Evolutionary conservation across 2,888 invertebrate genomes (phyloP), one percentile per base, ranked within the genome.

Genomic region (Scaptomyza parva): DNA sequence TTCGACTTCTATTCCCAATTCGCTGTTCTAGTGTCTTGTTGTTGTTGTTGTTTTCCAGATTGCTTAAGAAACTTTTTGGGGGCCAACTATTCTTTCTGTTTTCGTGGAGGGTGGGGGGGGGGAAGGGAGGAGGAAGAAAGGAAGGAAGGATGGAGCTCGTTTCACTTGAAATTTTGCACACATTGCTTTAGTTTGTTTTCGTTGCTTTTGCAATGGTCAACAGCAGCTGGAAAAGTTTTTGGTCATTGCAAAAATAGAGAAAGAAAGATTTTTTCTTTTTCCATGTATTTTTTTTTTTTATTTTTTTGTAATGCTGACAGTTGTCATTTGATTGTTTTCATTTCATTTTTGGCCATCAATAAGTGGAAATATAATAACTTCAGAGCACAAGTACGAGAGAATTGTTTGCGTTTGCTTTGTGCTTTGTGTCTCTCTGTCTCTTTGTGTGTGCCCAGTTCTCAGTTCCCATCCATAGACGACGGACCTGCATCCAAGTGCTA

Each of bases 241-340:
- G 17, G 8, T 37, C 37, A 53, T 40, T 51, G 48, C 65, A 55
- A 59, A 62, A 57, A 41, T 45, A 59, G 60, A 57, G 58, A 66
- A 57, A 66, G 47, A 2, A n/a, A n/a, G n/a, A n/a, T n/a, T n/a
- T n/a, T n/a, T n/a, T n/a, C n/a, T n/a, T n/a, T n/a, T n/a, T n/a
- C n/a, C n/a, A n/a, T n/a, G n/a, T 30, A 18, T 47, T 60, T 39
- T 43, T 18, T 65, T 1, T 26, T 26, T 1, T 26, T 26, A 1
- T 30, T n/a, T 43, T 59, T 39, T 45, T 18, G 66, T 17, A 3
- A 17, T 17, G 70, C 77, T 70, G 73, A 77, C 86, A 86, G 79
- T 86, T 83, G 84, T 86, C 78, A 70, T 80, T 80, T 80, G 86
- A 86, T 83, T 86, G 80, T 85, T 84, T 86, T 84, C 73, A 75